Evolutionary conservation across 1,140 invertebrate genomes (phyloP).

Genomic region (Tenebrio molitor): DNA sequence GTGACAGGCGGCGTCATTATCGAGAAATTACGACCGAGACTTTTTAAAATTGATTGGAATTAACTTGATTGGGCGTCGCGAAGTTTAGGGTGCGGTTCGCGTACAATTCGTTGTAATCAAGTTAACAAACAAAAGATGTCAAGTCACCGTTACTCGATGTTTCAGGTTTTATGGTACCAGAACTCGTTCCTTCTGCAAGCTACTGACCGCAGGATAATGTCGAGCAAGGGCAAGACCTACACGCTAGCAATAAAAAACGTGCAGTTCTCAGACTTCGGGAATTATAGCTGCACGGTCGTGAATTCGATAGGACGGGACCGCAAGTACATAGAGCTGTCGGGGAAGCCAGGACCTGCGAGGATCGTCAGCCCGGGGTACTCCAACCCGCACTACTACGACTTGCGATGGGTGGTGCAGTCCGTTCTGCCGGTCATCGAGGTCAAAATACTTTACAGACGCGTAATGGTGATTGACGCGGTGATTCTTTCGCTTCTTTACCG

Average conservation of each 20-base stretch:
- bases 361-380: constrained; percentile 75
- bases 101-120: too few species aligned
- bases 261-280: constrained; percentile 69
- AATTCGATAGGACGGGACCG: constrained; percentile 78
- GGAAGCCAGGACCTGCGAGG: constrained; percentile 75
- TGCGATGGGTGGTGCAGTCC: constrained; percentile 75
- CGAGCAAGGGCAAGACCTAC: constrained; percentile 66
- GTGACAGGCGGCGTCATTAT: too few species aligned
- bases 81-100: too few species aligned
- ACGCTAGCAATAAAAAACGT: constrained; percentile 67
- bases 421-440: constrained; percentile 77
- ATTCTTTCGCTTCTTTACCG: too few species aligned
- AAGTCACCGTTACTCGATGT: too few species aligned
- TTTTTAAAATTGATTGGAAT: too few species aligned
- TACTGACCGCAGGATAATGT: constrained; percentile 67
- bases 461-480: constrained; percentile 69
- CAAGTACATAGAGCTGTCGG: constrained; percentile 76
- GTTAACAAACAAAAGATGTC: too few species aligned
- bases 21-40: too few species aligned
- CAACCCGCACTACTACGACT: constrained; percentile 71
- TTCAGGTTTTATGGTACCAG: constrained; percentile 67
- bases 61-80: too few species aligned
- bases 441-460: constrained; percentile 73
- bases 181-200: constrained; percentile 69
- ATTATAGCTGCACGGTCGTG: constrained; percentile 77